phyloP scores from a whole-genome alignment of 2,113 vertebrate genomes.

The Platichthys stellatus region DNA sequence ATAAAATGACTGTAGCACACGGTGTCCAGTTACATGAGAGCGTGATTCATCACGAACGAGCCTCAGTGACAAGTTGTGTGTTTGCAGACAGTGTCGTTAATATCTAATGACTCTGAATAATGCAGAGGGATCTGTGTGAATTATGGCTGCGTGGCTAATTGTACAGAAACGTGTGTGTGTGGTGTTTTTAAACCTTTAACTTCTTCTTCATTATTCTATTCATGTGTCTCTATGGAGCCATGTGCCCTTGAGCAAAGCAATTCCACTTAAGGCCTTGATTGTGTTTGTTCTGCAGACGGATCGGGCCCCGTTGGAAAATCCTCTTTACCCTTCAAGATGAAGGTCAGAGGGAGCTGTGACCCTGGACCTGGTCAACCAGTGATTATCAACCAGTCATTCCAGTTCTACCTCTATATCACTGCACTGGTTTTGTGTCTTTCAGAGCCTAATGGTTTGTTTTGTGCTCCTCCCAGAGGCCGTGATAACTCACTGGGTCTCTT shows the following conservation, averaged over 20 bases:
- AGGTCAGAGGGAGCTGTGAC: background rate
- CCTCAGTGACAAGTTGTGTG: constrained; percentile 36
- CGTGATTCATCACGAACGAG: constrained; percentile 29
- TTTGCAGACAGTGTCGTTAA: constrained; percentile 48
- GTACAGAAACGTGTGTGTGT: background rate
- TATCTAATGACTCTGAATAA: constrained; percentile 55
- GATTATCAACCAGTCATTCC: no score
- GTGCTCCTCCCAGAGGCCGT: background rate
- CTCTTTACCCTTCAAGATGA: background rate
- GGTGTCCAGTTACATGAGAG: constrained; percentile 1
- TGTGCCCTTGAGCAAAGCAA: background rate
- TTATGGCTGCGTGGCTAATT: background rate
- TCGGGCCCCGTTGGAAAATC: background rate
- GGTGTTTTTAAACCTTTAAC: background rate
- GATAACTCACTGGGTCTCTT: constrained; percentile 90
- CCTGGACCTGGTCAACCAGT: background rate
- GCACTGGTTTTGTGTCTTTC: no score
- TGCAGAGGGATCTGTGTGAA: background rate
- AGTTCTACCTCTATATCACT: no score
- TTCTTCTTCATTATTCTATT: no score
- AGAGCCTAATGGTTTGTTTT: background rate
- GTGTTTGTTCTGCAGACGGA: background rate
- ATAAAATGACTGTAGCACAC: constrained; percentile 13
- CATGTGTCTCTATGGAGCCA: no score
- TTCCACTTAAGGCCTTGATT: background rate